Percentiles rank a stretch among this genome's conserved stretches.
These are phyloP conservation scores for Zaprionus lachaisei DNA, from an alignment of 1,140 invertebrate species.

Conservation along the genomic window DNA sequence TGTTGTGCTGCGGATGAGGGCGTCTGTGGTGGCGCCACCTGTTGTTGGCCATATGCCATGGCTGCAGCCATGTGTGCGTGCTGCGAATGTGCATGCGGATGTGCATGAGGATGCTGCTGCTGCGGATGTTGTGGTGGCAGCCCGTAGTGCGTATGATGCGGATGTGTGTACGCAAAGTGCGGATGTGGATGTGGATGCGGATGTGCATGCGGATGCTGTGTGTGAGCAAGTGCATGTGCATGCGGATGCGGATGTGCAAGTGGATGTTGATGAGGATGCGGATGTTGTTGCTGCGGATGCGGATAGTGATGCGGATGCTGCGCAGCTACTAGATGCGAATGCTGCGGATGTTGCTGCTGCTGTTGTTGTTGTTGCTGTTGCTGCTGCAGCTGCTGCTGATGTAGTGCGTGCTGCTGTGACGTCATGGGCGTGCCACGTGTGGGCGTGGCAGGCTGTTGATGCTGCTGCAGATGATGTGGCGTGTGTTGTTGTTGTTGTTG, in stretches of 20 bases:
- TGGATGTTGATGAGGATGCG: slow-evolving; percentile 44
- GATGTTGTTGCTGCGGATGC: slow-evolving; percentile 43
- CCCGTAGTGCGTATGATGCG: slow-evolving; percentile 59
- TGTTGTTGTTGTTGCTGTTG: slow-evolving; percentile 40
- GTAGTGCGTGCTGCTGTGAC: slow-evolving; percentile 49
- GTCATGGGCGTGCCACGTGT: slow-evolving; percentile 40
- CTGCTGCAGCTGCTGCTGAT: slow-evolving; percentile 30
- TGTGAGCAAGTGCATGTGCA: slow-evolving; percentile 45
- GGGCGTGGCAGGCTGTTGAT: slow-evolving; percentile 35
- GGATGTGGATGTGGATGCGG: slow-evolving; percentile 57
- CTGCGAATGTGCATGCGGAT: slow-evolving; percentile 58
- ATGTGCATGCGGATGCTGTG: slow-evolving; percentile 43
- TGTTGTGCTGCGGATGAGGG: slow-evolving; percentile 29
- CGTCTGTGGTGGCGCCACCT: slow-evolving; percentile 46
- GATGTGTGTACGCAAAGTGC: slow-evolving; percentile 58
- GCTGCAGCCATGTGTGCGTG: slow-evolving; percentile 69
- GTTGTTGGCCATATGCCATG: slow-evolving; percentile 66
- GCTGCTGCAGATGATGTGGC: slow-evolving; percentile 41
- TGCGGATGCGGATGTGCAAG: slow-evolving; percentile 50
- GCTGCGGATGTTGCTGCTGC: slow-evolving; percentile 12
- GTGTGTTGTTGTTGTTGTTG: slow-evolving; percentile 12
- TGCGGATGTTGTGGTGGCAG: slow-evolving; percentile 39
- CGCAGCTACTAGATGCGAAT: slow-evolving; percentile 34
- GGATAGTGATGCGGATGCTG: slow-evolving; percentile 51
- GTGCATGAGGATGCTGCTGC: slow-evolving; percentile 51